Base-by-base conservation (phyloP, 2,797 vertebrate genomes). In the Typhlichthys eigenmanni region DNA sequence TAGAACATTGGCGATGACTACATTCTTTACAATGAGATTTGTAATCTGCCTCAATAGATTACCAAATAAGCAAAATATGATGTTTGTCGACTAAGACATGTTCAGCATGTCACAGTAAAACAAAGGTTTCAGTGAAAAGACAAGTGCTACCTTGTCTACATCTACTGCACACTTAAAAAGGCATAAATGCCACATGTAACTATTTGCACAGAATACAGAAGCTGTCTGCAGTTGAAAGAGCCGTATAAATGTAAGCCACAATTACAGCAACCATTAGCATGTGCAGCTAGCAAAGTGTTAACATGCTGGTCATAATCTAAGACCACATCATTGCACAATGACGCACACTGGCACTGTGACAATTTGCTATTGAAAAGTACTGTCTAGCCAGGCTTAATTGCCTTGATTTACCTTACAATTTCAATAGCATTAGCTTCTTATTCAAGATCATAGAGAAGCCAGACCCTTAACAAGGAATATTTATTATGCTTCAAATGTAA, bases 211-310 rank as follows among this genome's bases (percentile, higher is more conserved):
- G 49, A 50, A 29, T 29, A 29, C 24, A 29, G 67, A 55, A 69
- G 71, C 62, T 61, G 72, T 65, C 55, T 68, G 59, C 34, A 48
- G 48, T 10, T 69, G 34, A 79, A 43, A 74, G 68, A 67, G 29
- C 61, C 47, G 66, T 76, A 29, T 80, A 66, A 64, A 72, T 29
- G 12, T 51, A 74, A 68, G 54, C 60, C 49, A 74, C 59, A 82
- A 78, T 85, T 80, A 86, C 67, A 55, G n/a, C 14, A 19, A 12
- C 64, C 64, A 84, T 76, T 75, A 83, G 69, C 54, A 76, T 51
- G 58, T 47, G 48, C 38, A 69, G 63, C 47, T 48, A 58, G 75
- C 78, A 62, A 82, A 34, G 29, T 13, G 6, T 13, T 6, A 13
- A 76, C 59, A 46, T 62, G 53, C 61, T 53, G 54, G 47, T 70